Base-by-base conservation (phyloP, 2,888 invertebrate genomes). In the Drosophila prolongata region DNA sequence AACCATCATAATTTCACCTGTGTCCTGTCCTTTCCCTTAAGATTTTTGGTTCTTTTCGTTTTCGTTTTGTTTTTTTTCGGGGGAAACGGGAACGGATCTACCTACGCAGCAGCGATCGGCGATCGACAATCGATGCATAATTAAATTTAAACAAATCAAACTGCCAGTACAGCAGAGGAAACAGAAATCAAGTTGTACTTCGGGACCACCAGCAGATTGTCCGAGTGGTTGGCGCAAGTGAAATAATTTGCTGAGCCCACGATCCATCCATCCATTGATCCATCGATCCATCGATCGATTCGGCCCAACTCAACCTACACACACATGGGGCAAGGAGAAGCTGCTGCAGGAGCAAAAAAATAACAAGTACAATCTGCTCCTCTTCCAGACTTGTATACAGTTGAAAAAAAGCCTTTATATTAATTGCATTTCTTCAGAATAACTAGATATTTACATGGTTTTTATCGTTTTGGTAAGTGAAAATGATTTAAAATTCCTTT, bases 131-230 rank as follows among this genome's bases (percentile, higher is more conserved):
- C 85, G 88, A 78, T 76, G 83, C 88, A 84, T 84, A 84, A 84
- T 84, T 84, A 84, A 84, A 88, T 88, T 84, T 89, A 90, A 87
- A 88, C 89, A 89, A 89, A 89, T 90, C 89, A 83, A 88, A 80
- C 80, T 78, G 79, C 78, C 82, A 78, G 76, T 67, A 72, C 75
- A 68, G 77, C 54, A 83, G 55, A 90, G 90, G 90, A 90, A 90
- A 87, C 89, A 90, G 90, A 87, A 80, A 90, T 90, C 89, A 90
- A 90, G 79, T 77, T 77, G 80, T 78, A 81, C 76, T 76, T 80
- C 76, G 75, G 76, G 90, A 90, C 89, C 90, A 90, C 89, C 90
- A 79, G 79, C 79, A 59, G 76, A 37, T 30, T 46, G 44, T 14
- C 14, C 34, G 35, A 37, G 43, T 19, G 40, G 30, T 30, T 52